phyloP scores from a whole-genome alignment of 2,113 vertebrate species.

The Ovibos moschatus region DNA sequence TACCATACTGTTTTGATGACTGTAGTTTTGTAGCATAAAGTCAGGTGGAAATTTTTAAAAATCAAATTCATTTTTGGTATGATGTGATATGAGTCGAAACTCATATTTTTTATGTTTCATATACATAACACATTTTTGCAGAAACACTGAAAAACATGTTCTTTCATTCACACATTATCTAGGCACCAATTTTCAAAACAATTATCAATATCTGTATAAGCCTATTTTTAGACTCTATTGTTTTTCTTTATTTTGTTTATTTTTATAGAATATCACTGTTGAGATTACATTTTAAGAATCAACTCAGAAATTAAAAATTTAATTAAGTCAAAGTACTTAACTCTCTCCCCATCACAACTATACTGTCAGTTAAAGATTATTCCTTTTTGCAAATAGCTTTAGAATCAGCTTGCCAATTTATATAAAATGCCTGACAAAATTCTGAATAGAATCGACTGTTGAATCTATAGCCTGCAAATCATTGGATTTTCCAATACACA shows the following conservation, averaged over 20 bases:
- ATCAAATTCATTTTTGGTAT: not conserved
- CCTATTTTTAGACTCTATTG: not conserved
- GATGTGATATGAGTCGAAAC: not conserved
- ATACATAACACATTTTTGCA: not conserved
- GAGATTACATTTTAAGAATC: not conserved
- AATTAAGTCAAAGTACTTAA: not conserved
- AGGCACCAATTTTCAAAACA: not conserved
- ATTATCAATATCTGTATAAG: not conserved
- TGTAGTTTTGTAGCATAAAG: not conserved
- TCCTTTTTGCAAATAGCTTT: not conserved
- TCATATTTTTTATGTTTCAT: not conserved
- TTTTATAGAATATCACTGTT: not conserved
- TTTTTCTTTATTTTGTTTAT: not conserved
- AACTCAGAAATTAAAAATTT: not conserved
- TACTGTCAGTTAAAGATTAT: not conserved
- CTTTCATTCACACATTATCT: not conserved
- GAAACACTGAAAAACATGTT: not conserved
- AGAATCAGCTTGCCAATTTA: not conserved
- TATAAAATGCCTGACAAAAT: not conserved
- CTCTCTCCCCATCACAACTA: not conserved
- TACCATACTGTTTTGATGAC: not conserved
- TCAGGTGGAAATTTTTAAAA: not conserved
- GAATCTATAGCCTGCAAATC: not conserved
- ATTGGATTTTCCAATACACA: not conserved
- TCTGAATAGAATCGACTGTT: not conserved